Conservation (phyloP, 2,113 vertebrate species). For the Psephotus haematonotus region DNA sequence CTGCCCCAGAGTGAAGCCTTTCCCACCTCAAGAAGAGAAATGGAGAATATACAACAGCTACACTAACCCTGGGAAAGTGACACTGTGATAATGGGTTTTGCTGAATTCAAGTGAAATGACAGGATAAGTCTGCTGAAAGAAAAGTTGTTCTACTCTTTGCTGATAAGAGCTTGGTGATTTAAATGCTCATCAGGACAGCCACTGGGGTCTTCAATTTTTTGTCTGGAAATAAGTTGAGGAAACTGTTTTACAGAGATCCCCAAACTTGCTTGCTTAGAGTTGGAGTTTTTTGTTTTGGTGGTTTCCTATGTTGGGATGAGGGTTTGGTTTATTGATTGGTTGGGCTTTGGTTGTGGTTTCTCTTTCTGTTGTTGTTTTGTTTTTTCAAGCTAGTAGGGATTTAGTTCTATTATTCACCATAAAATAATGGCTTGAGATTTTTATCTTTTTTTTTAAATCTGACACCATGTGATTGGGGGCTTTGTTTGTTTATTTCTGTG, state of each 20-base stretch:
- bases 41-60: rapidly evolving
- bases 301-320: not conserved
- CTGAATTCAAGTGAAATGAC: not conserved
- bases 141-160: not conserved
- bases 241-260: not conserved
- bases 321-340: not conserved
- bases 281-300: not conserved
- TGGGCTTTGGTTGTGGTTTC: not conserved
- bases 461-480: no score
- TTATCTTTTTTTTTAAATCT: no score
- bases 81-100: not conserved
- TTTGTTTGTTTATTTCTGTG: not conserved
- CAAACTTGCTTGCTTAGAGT: not conserved
- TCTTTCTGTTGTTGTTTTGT: not conserved
- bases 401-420: no score
- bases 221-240: not conserved
- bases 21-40: not conserved
- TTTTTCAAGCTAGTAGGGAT: no score
- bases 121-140: not conserved
- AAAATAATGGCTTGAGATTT: no score
- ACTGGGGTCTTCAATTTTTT: not conserved
- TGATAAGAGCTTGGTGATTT: conserved; percentile 18
- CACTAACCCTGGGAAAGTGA: not conserved
- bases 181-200: not conserved
- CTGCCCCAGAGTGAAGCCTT: not conserved